These are phyloP conservation scores for Burhinus bistriatus DNA, from an alignment of 2,113 vertebrate species.

Conservation along the genomic window DNA sequence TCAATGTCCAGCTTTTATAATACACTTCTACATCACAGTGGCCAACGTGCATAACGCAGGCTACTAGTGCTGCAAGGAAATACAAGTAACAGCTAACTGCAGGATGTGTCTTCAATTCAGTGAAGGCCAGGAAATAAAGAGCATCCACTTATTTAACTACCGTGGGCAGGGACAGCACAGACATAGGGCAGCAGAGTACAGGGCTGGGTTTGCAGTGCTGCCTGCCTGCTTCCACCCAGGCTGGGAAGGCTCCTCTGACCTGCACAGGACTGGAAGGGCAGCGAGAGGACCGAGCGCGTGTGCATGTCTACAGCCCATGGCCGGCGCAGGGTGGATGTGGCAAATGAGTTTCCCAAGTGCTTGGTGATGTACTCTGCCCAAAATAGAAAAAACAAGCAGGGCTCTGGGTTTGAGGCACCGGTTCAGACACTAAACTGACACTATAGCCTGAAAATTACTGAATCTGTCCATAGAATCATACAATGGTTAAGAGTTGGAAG, in stretches of 20 bases:
- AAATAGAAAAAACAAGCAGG: not conserved
- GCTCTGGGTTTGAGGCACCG: not conserved
- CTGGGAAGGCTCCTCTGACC: not conserved
- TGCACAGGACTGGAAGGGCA: not conserved
- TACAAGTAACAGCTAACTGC: not conserved
- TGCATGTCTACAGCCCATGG: not conserved
- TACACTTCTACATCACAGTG: not conserved
- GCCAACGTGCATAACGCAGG: not conserved
- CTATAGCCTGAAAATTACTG: not conserved
- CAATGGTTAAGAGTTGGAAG: too few species aligned
- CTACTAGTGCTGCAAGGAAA: not conserved
- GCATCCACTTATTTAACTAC: not conserved
- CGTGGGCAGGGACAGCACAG: not conserved
- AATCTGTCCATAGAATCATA: not conserved
- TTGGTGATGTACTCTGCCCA: not conserved
- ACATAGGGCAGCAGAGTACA: accelerated
- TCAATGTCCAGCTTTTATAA: not conserved
- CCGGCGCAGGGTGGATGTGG: not conserved
- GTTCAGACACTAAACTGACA: not conserved
- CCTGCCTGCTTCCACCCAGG: not conserved
- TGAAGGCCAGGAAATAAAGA: not conserved
- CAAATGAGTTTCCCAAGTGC: not conserved
- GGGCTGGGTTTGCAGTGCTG: not conserved
- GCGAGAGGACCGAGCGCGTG: accelerated
- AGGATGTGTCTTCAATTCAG: not conserved